These are phyloP conservation scores for Chrysolina americana DNA, from an alignment of 2,888 invertebrate species.

Conservation along the genomic window DNA sequence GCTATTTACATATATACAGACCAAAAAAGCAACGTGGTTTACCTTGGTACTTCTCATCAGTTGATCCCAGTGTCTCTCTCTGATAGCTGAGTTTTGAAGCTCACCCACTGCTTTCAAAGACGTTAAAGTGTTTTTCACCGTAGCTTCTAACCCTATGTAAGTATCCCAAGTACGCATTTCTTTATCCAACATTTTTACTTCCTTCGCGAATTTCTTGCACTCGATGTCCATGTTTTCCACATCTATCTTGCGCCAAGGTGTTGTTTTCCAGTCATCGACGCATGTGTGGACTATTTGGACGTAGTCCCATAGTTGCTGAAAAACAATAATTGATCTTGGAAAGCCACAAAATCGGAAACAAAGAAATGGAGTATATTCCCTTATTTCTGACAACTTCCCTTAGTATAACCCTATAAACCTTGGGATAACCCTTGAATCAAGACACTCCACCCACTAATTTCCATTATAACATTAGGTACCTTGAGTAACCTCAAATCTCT, in stretches of 20 bases:
- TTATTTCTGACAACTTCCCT: too few relatives aligned
- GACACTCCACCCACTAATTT: too few relatives aligned
- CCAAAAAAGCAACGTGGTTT: constrained; percentile 55
- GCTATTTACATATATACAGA: constrained; percentile 55
- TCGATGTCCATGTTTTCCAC: constrained; percentile 99
- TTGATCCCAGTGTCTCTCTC: constrained; percentile 97
- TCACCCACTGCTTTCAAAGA: constrained; percentile 95
- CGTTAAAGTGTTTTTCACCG: constrained; percentile 96
- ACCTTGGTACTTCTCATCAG: constrained; percentile 97
- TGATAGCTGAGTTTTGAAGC: constrained; percentile 95
- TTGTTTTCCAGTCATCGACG: constrained; percentile 97
- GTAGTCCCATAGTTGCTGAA: constrained; percentile 95
- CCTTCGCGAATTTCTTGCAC: constrained; percentile 97
- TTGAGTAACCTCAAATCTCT: constrained; percentile 91
- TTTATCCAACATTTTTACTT: constrained; percentile 91
- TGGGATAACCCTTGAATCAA: too few relatives aligned
- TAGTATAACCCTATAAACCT: too few relatives aligned
- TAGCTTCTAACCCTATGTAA: constrained; percentile 88
- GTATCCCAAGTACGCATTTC: constrained; percentile 97
- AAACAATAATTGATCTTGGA: neutral
- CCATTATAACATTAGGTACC: constrained; percentile 71
- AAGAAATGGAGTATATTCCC: too few relatives aligned
- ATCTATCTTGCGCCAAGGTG: constrained; percentile 96
- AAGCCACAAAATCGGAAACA: neutral
- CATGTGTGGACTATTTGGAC: constrained; percentile 90